Percentiles rank a stretch among this genome's conserved stretches.
Evolutionary conservation across 1,140 invertebrate genomes (phyloP).

Genomic region (Calycopis cecrops): DNA sequence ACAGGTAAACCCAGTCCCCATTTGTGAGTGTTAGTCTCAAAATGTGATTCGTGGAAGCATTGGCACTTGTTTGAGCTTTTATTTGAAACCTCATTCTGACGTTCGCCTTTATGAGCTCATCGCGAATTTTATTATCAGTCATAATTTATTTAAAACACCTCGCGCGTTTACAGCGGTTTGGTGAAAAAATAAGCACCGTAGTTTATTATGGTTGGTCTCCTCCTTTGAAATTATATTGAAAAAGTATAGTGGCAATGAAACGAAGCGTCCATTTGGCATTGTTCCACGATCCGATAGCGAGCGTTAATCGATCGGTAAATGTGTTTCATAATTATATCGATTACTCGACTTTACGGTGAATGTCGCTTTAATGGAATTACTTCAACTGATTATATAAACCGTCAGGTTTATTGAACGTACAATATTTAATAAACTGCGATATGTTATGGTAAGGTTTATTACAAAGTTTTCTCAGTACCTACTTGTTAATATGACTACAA

Average conservation of each 20-base stretch:
- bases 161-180: background rate
- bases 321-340: background rate
- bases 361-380: too few species aligned
- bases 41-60: constrained; percentile 1
- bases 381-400: too few species aligned
- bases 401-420: too few species aligned
- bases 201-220: constrained; percentile 10
- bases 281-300: constrained; percentile 13
- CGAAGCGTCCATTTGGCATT: constrained; percentile 19
- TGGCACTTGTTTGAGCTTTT: constrained; percentile 1
- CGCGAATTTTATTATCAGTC: constrained; percentile 1
- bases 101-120: constrained; percentile 9
- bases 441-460: too few species aligned
- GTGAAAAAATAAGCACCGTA: constrained; percentile 7
- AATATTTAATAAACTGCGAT: too few species aligned
- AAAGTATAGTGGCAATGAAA: constrained; percentile 18
- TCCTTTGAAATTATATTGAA: constrained; percentile 14
- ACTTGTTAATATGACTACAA: too few species aligned
- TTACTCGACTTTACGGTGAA: constrained; percentile 11
- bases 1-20: too few species aligned
- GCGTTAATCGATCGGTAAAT: constrained; percentile 14
- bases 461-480: too few species aligned
- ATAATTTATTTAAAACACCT: constrained; percentile 6
- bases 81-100: background rate
- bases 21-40: background rate